phyloP scores from a whole-genome alignment of 1,140 invertebrate species.

The Neuroterus valhalla region DNA sequence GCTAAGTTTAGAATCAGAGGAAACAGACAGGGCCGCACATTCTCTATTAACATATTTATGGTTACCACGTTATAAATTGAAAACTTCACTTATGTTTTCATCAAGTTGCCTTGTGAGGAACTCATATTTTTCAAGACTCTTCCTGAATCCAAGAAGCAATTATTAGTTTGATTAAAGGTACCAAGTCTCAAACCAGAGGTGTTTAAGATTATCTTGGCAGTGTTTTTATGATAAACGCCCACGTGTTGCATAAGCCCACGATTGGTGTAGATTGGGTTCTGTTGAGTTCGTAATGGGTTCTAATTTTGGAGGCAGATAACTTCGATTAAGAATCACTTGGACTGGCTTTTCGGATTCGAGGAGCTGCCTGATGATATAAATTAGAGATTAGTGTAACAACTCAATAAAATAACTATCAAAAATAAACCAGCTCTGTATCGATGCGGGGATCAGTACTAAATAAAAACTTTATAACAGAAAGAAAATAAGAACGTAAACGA shows the following conservation, averaged over 20 bases:
- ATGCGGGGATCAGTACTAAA: too few relatives aligned
- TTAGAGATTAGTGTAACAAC: background rate
- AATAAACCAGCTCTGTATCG: background rate
- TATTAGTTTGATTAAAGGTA: background rate
- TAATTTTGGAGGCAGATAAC: background rate
- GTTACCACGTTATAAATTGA: conserved; percentile 1
- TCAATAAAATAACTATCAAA: background rate
- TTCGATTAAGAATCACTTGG: background rate
- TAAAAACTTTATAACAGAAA: too few relatives aligned
- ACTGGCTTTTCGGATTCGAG: background rate
- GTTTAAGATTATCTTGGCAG: background rate
- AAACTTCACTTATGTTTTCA: background rate
- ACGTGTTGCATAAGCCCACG: background rate
- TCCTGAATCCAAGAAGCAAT: background rate
- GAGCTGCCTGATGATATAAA: background rate
- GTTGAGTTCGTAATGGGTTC: conserved; percentile 4
- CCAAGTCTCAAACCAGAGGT: background rate
- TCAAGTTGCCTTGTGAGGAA: background rate
- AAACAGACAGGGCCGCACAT: conserved; percentile 26
- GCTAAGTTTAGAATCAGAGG: conserved; percentile 20
- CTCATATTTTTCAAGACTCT: background rate
- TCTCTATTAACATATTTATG: conserved; percentile 18
- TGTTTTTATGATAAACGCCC: background rate
- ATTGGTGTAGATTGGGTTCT: conserved; percentile 7
- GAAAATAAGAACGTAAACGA: too few relatives aligned